Base-by-base conservation (phyloP, 1,140 invertebrate species). In the Probaryconus sp. region DNA sequence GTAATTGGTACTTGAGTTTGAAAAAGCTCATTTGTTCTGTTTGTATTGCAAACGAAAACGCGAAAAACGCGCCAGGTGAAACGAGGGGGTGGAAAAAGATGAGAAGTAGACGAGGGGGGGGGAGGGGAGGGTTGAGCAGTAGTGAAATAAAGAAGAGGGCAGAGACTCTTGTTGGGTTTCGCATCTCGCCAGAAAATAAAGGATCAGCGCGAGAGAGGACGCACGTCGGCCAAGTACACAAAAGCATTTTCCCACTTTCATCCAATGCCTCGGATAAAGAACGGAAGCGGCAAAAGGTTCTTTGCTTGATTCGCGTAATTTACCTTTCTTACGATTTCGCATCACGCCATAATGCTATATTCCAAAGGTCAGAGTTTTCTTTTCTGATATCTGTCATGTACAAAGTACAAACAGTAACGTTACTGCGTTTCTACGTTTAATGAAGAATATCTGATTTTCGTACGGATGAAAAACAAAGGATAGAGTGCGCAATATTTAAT, bases 11-110 rank as follows among this genome's bases (percentile, higher is more conserved):
- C 33, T 53, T 6, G 35, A 53, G 21, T 53, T 38, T 40, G 3
- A 7, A 18, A 53, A 26, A 40, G 33, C 21, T 53, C 50, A 17
- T 53, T 53, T 53, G 50, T 38, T 38, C 35, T 26, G 35, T 53
- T 53, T 40, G 50, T 28, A 21, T 11, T 21, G 33, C 33, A 37
- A 51, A 51, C 48, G 14, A 11, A 47, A 30, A 18, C 9, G 10
- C 18, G 31, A 13, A 35, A 35, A 35, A 35, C 10, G n/a, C n/a
- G n/a, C n/a, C n/a, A 30, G 28, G 28, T 2, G 9, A 30, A 30
- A 30, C 21, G 21, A 30, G n/a, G n/a, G n/a, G n/a, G n/a, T n/a
- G n/a, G n/a, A n/a, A n/a, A n/a, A n/a, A n/a, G n/a, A n/a, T n/a
- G n/a, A n/a, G n/a, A n/a, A n/a, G n/a, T n/a, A n/a, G 20, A 40